Conservation (phyloP, 2,888 invertebrate genomes). For the Ophonus ardosiacus region DNA sequence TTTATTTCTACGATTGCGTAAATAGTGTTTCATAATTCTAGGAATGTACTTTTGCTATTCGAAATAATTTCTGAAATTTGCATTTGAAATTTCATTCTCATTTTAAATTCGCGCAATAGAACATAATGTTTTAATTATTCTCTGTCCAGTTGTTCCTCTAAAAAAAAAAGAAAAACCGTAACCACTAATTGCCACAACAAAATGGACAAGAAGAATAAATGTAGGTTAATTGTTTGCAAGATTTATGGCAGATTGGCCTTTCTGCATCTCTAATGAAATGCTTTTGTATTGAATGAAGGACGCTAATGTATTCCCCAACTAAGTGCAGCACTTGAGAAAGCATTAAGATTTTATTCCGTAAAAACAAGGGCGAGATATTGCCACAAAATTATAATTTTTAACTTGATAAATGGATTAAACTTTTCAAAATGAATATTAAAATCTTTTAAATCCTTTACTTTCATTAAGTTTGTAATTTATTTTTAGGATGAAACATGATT, state of each 20-base stretch:
- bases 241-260: constrained; percentile 1
- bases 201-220: not conserved
- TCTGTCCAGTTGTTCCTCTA: not conserved
- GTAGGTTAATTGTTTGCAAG: constrained; percentile 18
- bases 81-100: not conserved
- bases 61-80: not conserved
- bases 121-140: constrained; percentile 8
- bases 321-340: not conserved
- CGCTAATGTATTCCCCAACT: constrained; percentile 10
- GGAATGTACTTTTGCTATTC: not conserved
- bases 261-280: constrained; percentile 17
- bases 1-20: no score
- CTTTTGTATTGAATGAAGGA: not conserved
- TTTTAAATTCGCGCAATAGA: not conserved
- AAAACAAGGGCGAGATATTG: not conserved
- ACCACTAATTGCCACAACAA: constrained; percentile 17
- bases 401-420: not conserved
- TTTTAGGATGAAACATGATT: not conserved
- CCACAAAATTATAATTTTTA: not conserved
- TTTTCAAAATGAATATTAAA: not conserved
- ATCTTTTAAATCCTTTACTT: not conserved
- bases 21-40: not conserved
- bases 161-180: not conserved
- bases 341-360: not conserved
- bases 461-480: not conserved